Conservation (phyloP, 2,113 vertebrate species). For the Anarhynchus alexandrinus region DNA sequence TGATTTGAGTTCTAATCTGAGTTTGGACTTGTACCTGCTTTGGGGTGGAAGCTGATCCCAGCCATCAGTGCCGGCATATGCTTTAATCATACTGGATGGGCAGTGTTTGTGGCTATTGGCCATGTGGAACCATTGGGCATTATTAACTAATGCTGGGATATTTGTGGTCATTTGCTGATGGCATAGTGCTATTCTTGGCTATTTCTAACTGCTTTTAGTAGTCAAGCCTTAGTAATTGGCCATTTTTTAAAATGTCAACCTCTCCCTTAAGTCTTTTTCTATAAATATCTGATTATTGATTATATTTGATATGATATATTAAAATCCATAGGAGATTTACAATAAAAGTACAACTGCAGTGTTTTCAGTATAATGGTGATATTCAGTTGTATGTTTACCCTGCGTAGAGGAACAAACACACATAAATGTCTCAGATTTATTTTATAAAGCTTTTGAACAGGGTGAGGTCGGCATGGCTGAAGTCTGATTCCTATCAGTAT, state of each 20-base stretch:
- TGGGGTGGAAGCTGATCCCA: neutral
- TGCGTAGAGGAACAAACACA: neutral
- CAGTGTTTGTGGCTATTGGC: neutral
- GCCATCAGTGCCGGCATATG: rapidly evolving
- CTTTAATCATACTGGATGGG: neutral
- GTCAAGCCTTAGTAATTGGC: neutral
- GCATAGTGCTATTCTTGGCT: neutral
- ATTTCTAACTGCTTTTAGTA: neutral
- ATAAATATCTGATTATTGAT: neutral
- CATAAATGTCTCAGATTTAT: neutral
- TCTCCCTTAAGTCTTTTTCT: neutral
- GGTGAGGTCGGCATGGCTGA: neutral
- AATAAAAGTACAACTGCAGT: neutral
- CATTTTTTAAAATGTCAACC: neutral
- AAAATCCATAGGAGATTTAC: neutral
- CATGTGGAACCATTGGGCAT: neutral
- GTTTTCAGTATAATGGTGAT: neutral
- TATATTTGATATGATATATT: neutral
- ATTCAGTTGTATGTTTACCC: neutral
- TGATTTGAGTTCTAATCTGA: neutral
- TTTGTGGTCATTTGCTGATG: neutral
- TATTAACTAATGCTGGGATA: neutral
- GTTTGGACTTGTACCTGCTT: neutral
- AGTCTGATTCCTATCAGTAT: neutral
- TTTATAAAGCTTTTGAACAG: neutral